A percentile compares a stretch with the other conserved stretches of the same genome.
Conservation (phyloP, 1,140 invertebrate species). For the Steinernema feltiae region DNA sequence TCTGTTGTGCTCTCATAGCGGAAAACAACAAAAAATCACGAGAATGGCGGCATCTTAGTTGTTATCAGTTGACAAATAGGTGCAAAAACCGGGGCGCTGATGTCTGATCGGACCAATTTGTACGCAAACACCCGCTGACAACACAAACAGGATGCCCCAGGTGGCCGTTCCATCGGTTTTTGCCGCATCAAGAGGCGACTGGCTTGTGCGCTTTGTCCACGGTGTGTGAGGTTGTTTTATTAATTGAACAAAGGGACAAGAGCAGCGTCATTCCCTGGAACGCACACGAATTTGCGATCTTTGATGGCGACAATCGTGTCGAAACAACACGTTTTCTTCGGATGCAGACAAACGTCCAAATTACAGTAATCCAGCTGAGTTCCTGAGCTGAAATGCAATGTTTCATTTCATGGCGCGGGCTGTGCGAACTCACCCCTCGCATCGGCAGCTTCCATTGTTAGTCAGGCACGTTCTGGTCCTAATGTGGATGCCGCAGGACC, state of each 20-base stretch:
- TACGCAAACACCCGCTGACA: no score
- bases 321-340: neutral
- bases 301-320: neutral
- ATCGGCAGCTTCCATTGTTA: neutral
- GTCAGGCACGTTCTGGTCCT: neutral
- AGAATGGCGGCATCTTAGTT: no score
- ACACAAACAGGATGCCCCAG: no score
- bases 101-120: no score
- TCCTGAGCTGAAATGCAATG: neutral
- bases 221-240: no score
- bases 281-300: neutral
- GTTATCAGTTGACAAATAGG: no score
- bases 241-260: neutral
- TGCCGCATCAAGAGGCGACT: neutral
- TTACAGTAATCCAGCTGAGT: neutral
- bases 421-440: neutral
- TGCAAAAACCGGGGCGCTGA: no score
- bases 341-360: neutral
- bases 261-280: neutral
- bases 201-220: neutral
- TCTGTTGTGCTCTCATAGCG: no score
- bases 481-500: neutral
- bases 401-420: neutral
- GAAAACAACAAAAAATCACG: no score
- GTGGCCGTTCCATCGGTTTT: neutral